phyloP scores from a whole-genome alignment of 1,140 invertebrate species.

The Octopus bimaculoides region DNA sequence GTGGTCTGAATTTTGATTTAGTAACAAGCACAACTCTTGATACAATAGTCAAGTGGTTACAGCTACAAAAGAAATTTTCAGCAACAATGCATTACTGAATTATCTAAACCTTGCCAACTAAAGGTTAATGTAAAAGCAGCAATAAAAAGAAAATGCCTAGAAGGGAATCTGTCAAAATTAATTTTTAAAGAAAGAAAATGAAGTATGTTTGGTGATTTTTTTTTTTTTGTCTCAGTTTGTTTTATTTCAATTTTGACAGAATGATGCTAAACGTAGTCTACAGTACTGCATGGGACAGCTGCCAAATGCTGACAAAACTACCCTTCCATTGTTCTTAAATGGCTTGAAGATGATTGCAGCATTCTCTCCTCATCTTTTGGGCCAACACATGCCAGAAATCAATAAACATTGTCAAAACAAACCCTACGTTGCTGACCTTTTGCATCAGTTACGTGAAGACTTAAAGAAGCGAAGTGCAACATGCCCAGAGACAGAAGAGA shows the following conservation, averaged over 20 bases:
- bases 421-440: slow-evolving; percentile 54
- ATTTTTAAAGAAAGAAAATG: no score
- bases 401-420: slow-evolving; percentile 60
- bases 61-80: no score
- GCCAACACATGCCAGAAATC: slow-evolving; percentile 72
- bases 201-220: no score
- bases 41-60: no score
- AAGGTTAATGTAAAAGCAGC: no score
- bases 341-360: slow-evolving; percentile 74
- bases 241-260: slow-evolving; percentile 29
- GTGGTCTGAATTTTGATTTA: no score
- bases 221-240: not conserved
- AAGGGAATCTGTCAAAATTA: no score
- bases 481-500: not conserved
- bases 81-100: no score
- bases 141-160: no score
- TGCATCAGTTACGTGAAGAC: slow-evolving; percentile 59
- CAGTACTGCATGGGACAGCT: slow-evolving; percentile 76
- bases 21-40: no score
- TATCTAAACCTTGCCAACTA: no score
- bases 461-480: slow-evolving; percentile 33
- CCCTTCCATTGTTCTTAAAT: slow-evolving; percentile 71
- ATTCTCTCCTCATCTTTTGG: slow-evolving; percentile 73
- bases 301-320: slow-evolving; percentile 66
- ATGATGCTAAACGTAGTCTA: slow-evolving; percentile 71